Percentiles rank a stretch among this genome's conserved stretches.
phyloP scores from a whole-genome alignment of 2,888 invertebrate genomes.

The Synanthedon vespiformis region DNA sequence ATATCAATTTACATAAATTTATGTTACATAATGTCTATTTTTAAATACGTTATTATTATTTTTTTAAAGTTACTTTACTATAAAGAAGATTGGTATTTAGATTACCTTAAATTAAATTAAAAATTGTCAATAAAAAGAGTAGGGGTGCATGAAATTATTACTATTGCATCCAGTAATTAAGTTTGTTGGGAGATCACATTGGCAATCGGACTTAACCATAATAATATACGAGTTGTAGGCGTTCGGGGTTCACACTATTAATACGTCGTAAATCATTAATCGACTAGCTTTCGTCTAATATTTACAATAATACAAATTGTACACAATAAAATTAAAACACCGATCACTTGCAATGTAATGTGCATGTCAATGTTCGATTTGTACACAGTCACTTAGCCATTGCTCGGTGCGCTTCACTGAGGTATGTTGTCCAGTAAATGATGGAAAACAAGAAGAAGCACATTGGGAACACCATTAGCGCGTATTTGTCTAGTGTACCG shows the following conservation, averaged over 20 bases:
- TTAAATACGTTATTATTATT: too few species aligned
- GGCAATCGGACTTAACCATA: too few species aligned
- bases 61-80: too few species aligned
- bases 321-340: neutral
- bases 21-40: too few species aligned
- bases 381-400: constrained; percentile 15
- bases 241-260: neutral
- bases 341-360: neutral
- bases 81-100: too few species aligned
- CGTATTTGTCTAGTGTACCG: constrained; percentile 70
- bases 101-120: too few species aligned
- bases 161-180: too few species aligned
- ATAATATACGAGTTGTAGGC: neutral
- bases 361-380: constrained; percentile 4
- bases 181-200: too few species aligned
- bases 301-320: constrained; percentile 24
- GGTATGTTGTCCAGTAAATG: constrained; percentile 73
- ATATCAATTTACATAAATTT: too few species aligned
- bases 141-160: too few species aligned
- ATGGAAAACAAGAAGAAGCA: constrained; percentile 70
- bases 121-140: too few species aligned
- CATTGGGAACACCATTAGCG: constrained; percentile 71
- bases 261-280: constrained; percentile 9
- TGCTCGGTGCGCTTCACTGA: constrained; percentile 64
- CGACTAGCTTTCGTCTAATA: constrained; percentile 57